Evolutionary conservation across 2,797 vertebrate species (phyloP), one percentile per base, ranked within the genome.

Genomic region (Chanos chanos): DNA sequence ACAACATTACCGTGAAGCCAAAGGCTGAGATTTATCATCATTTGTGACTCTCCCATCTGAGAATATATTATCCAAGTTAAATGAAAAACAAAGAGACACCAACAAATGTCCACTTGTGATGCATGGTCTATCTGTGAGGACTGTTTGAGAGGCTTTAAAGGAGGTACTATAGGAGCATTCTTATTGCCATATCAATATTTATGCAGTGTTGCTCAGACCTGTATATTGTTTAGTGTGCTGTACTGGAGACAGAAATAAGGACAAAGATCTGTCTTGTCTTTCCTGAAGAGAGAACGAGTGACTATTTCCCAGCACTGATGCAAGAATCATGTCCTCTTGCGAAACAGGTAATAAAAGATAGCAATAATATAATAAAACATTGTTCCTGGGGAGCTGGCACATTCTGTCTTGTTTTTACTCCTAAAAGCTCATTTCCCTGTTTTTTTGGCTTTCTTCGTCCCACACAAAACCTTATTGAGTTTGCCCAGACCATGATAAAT

Each of bases 11-110:
- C 36, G 61, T 36, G 50, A 63, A 70, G 51, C 62, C 61, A 73
- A 52, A 66, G 60, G 60, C 68, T 49, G 41, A 53, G 60, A 75
- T 75, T 68, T 66, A 64, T 71, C 72, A 66, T 71, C 55, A 69
- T 73, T 69, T 73, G 68, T 28, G 39, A 40, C 50, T 63, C 49
- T 19, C 27, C 47, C 33, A 56, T 51, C 51, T 40, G 50, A 33
- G 54, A 60, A 66, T 70, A 60, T 51, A 70, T 67, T 66, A 66
- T 63, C 21, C 34, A 16, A 59, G 13, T 58, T 64, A 55, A 66
- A 64, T 33, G 28, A 59, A 70, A 54, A 64, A 72, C 56, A 64
- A 45, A 59, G 24, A 48, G 18, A 27, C 22, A 34, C 57, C 43
- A 28, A 44, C 52, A 48, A 39, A 62, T 3, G 47, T 24, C 45